Evolutionary conservation across 2,888 invertebrate species (phyloP).

Genomic region (Meteorus cinctellus): DNA sequence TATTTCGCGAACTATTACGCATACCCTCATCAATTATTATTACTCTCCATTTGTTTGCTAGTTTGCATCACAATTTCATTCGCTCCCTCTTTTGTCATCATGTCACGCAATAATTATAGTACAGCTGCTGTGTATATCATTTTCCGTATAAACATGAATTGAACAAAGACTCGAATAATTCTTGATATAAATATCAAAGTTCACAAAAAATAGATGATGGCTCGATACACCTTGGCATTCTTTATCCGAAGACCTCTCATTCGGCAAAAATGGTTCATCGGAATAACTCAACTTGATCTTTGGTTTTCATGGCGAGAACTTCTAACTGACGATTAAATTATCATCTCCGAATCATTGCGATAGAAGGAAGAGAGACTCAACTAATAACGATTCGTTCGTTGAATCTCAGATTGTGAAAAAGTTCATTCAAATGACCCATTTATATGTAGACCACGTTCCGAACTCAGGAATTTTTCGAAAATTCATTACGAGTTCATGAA

Average conservation of each 20-base stretch:
- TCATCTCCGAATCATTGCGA: constrained; percentile 28
- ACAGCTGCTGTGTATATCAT: constrained; percentile 46
- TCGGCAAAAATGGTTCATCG: not conserved
- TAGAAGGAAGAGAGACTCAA: constrained; percentile 18
- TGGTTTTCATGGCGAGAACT: constrained; percentile 35
- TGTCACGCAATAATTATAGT: constrained; percentile 42
- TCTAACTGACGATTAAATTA: not conserved
- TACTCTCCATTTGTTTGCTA: constrained; percentile 29
- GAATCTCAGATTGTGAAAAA: not conserved
- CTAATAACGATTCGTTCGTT: not conserved
- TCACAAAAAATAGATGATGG: constrained; percentile 16
- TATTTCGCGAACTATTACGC: constrained; percentile 49
- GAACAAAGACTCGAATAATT: constrained; percentile 16
- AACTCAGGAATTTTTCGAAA: constrained; percentile 8
- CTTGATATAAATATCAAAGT: not conserved
- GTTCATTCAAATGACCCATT: not conserved
- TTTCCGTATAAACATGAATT: constrained; percentile 46
- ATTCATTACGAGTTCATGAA: not conserved
- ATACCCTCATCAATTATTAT: constrained; percentile 21
- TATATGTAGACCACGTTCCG: not conserved
- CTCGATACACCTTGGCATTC: constrained; percentile 2
- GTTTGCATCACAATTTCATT: constrained; percentile 41
- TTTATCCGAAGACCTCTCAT: not conserved
- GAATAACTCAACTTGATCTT: constrained; percentile 31
- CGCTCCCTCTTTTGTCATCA: constrained; percentile 32